Evolutionary conservation across 2,888 invertebrate genomes (phyloP), one percentile per base, ranked within the genome.

Genomic region (Coecobrya sp.): DNA sequence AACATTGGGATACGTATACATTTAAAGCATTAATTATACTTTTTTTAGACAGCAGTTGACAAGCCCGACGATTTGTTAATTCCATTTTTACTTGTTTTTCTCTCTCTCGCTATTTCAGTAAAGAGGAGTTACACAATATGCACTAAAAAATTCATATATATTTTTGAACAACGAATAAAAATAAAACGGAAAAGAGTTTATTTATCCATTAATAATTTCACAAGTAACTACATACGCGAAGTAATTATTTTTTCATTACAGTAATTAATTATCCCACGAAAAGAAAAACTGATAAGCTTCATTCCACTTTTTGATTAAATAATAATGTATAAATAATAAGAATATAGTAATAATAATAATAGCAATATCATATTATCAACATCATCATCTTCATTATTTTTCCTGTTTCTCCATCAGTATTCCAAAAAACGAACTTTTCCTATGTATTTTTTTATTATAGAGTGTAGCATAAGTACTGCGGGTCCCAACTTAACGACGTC

Each of bases 401-500:
- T 68, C 30, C n/a, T n/a, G n/a, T 22, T 65, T 25, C 49, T 13
- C 76, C 45, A 76, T 76, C 76, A 11, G 49, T 73, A 73, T 42
- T 49, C 49, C 42, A 73, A 42, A 73, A 73, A 73, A 73, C n/a
- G n/a, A 73, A 42, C 16, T n/a, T 76, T 76, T 27, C 52, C 25
- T 79, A 79, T 79, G 79, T 62, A 27, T 22, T 52, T 27, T 76
- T 25, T 79, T 79, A 55, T 49, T 30, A 42, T 70, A 45, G 19
- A 79, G 49, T 49, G 76, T 45, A 79, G 79, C 52, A 49, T 79
- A 76, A 36, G 65, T 36, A 49, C 19, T 55, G 59, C 52, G 19
- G 13, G 27, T 82, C 65, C 36, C 59, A 45, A 19, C 45, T 79
- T 97, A 97, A 73, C 95, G 95, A 95, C 97, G 97, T 95, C 97